Evolutionary conservation across 2,888 invertebrate species (phyloP), one percentile per base, ranked within the genome.

Genomic region (Tuta absoluta): DNA sequence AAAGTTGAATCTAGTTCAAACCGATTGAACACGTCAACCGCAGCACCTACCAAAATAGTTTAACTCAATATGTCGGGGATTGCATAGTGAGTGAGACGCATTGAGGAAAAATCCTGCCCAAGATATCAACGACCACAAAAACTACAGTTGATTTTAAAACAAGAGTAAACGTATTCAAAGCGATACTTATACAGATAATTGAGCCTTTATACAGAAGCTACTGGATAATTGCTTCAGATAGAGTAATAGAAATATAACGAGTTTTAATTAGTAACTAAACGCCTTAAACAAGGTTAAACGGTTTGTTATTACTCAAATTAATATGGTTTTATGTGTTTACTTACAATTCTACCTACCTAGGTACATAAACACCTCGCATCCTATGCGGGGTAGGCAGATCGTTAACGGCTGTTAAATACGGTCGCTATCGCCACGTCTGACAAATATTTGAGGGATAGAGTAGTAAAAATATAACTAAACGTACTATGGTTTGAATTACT

Each of bases 181-280:
- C 8, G 33, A 33, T 33, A 33, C 33, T 8, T 33, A 33, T n/a
- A n/a, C n/a, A n/a, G n/a, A n/a, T n/a, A 56, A 56, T 53, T 53
- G 14, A n/a, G 8, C n/a, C 28, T n/a, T 14, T 23, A 53, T 5
- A 24, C 51, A 53, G 23, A 23, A 53, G 51, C 51, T 14, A 23
- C 51, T 53, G 23, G 49, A 53, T 53, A 24, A 53, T 23, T 53
- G 51, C 51, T 23, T 23, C 14, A 53, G 21, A 53, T 12, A 49
- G 21, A 49, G 23, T 49, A 19, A 49, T 45, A 41, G 45, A 17
- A 17, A 45, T 45, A 45, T 45, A 45, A 45, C 45, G 45, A 45
- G 45, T 17, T 45, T 45, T 10, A 45, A 45, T 17, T 17, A 5
- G n/a, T 17, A n/a, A 45, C 7, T 45, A 4, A n/a, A 45, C n/a